Evolutionary conservation across 1,140 invertebrate species (phyloP), one percentile per base, ranked within the genome.

Genomic region (Lepidurus packardi): DNA sequence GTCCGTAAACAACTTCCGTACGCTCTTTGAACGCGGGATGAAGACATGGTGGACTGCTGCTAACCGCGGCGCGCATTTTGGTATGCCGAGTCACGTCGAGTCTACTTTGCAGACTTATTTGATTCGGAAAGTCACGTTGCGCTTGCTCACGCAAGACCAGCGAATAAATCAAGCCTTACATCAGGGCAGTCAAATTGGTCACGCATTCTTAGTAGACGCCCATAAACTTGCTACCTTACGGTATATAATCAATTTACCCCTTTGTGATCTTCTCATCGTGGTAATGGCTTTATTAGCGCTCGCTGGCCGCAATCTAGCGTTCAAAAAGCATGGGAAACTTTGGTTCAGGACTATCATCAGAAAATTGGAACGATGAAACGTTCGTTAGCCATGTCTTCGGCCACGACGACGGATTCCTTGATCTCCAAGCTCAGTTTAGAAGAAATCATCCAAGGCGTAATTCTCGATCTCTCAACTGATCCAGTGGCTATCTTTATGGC

Each of bases 351-450:
- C 16, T 65, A 65, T 65, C 16, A 21, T 0, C 16, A 65, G 53
- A 65, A 65, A 9, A 65, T 65, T 1, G 16, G 13, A 11, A n/a
- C 13, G 13, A 7, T 65, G 13, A 65, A 65, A 21, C 53, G 53
- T 21, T 65, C 53, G 16, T 1, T 65, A 65, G 53, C 53, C 21
- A 65, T 65, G 53, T n/a, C 53, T 21, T 65, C 53, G 6, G 6
- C 16, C 16, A 65, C 53, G 7, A 65, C 53, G 53, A 16, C 53
- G 1, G 53, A 65, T 65, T 65, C 53, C 21, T n/a, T 65, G n/a
- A 78, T 78, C 21, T 78, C 78, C 3, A 24, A n/a, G 34, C 16
- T 78, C 1, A 74, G 75, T 25, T 74, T 78, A 7, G 78, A 78
- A 42, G 73, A 78, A 9, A 78, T 78, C 16, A 78, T 78, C 41